Evolutionary conservation across 2,797 vertebrate genomes (phyloP).

Genomic region (Malacoraja senta): DNA sequence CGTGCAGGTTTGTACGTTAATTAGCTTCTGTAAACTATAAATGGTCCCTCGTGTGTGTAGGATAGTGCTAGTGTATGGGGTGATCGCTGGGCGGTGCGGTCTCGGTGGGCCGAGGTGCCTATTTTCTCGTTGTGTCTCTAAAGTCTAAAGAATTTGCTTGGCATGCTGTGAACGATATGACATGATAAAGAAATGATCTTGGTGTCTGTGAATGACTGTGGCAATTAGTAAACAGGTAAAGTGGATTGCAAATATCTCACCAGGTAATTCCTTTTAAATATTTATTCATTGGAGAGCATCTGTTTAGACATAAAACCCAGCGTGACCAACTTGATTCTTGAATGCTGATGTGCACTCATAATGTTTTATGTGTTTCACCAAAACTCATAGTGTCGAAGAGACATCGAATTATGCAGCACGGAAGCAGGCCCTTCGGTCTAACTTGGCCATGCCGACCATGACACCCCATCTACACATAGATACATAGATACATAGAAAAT

Average conservation of each 20-base stretch:
- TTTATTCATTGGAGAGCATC: neutral
- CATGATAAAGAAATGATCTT: neutral
- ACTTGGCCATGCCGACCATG: too few relatives aligned
- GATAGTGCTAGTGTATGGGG: too few relatives aligned
- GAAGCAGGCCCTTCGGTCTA: too few relatives aligned
- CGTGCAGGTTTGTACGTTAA: too few relatives aligned
- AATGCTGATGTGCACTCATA: neutral
- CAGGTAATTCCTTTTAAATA: neutral
- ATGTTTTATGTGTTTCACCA: neutral
- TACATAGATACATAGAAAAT: too few relatives aligned
- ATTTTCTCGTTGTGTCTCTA: too few relatives aligned
- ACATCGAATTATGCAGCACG: too few relatives aligned
- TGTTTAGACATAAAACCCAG: neutral
- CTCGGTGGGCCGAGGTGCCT: too few relatives aligned
- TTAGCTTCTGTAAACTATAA: too few relatives aligned
- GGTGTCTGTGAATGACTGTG: neutral
- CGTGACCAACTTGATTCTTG: neutral
- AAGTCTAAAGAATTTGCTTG: neutral
- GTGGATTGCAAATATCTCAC: neutral
- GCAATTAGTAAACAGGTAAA: neutral
- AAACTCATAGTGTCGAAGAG: neutral
- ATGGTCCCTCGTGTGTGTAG: too few relatives aligned
- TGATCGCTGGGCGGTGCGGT: too few relatives aligned
- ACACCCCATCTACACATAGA: too few relatives aligned
- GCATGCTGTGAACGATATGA: neutral